These are phyloP conservation scores for Hippocampus mohnikei DNA, from an alignment of 2,113 vertebrate genomes.

Conservation along the genomic window DNA sequence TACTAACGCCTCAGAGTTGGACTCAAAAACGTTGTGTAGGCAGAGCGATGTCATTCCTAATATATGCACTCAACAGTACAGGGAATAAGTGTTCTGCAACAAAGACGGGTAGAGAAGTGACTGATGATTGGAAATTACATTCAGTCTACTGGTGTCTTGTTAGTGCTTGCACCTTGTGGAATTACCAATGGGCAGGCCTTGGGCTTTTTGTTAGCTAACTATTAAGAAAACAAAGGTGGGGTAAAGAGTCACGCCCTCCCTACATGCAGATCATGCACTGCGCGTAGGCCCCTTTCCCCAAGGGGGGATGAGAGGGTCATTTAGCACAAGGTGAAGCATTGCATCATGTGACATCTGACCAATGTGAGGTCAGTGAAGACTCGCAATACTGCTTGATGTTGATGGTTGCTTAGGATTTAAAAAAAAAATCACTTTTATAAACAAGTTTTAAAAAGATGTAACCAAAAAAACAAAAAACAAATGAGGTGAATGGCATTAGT, in stretches of 20 bases:
- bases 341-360: too few relatives aligned
- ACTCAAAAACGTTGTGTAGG: slow-evolving; percentile 19
- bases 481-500: not conserved
- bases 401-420: too few relatives aligned
- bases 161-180: not conserved
- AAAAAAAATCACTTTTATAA: too few relatives aligned
- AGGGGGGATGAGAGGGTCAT: too few relatives aligned
- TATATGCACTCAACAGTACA: slow-evolving; percentile 12
- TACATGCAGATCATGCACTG: too few relatives aligned
- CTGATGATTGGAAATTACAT: not conserved
- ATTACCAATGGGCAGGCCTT: not conserved
- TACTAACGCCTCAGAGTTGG: slow-evolving; percentile 25
- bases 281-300: too few relatives aligned
- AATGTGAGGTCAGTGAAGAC: too few relatives aligned
- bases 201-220: too few relatives aligned
- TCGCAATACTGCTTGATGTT: too few relatives aligned
- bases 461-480: not conserved
- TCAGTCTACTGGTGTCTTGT: not conserved
- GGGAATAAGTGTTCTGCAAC: slow-evolving; percentile 11
- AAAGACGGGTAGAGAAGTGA: not conserved
- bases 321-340: too few relatives aligned
- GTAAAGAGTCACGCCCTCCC: too few relatives aligned
- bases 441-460: not conserved
- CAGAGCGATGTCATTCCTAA: slow-evolving; percentile 13
- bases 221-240: too few relatives aligned